Base-by-base conservation (phyloP, 1,140 invertebrate genomes). In the Anastrepha obliqua region DNA sequence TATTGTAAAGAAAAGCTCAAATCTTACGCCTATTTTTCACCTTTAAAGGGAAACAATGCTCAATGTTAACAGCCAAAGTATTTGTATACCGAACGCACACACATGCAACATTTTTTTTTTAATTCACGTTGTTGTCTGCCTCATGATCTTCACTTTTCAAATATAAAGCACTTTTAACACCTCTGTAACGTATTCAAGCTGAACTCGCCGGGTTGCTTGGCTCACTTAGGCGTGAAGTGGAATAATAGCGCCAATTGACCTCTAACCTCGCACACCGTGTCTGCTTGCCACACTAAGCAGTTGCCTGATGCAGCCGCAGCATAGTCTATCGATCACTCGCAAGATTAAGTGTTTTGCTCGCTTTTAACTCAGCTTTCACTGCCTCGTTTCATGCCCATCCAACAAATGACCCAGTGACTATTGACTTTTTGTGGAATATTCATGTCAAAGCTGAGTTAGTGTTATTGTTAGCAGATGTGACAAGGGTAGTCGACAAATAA, bases 151-250 rank as follows among this genome's bases (percentile, higher is more conserved):
- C 74, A 81, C 47, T 81, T 81, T 81, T 81, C 17, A 55, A 55
- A 81, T 55, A n/a, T 81, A 55, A 81, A 81, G 74, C 74, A 29
- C 74, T 81, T 81, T 81, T 81, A 81, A 81, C 74, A 81, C 74
- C 55, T 81, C 47, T 81, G 47, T 29, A 20, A 42, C 47, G 15
- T 17, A 81, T 55, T 17, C n/a, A 42, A 55, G 51, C 74, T 55
- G 47, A 81, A 55, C 47, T 11, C 47, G n/a, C 17, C 9, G 15
- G 17, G 8, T 55, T 55, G 15, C 17, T 47, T 17, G 8, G 70
- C 70, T 47, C 39, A 47, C 7, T 44, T 74, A 55, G 44, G 47
- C 74, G 47, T 81, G 47, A 81, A 9, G n/a, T 81, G 74, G 74
- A 47, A 55, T 81, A 81, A 81, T 81, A 55, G 74, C 17, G 20